Evolutionary conservation across 2,113 vertebrate species (phyloP).

Genomic region (Acrocephalus kingi): DNA sequence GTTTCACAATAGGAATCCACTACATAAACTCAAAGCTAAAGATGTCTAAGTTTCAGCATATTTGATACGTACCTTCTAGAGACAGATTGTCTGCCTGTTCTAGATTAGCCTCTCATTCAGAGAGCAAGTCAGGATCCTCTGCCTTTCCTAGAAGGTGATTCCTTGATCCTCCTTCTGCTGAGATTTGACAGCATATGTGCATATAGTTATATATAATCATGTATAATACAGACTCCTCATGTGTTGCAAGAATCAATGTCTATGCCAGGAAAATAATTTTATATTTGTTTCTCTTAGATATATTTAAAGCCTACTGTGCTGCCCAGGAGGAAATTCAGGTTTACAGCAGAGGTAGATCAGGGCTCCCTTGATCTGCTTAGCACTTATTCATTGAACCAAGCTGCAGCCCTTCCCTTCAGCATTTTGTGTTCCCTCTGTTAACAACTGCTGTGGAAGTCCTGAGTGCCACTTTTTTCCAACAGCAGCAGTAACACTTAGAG

Average conservation of each 20-base stretch:
- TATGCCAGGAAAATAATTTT: not conserved
- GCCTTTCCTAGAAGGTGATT: slow-evolving; percentile 30
- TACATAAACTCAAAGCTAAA: not conserved
- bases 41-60: not conserved
- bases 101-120: not conserved
- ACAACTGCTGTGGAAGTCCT: not conserved
- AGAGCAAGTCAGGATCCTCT: not conserved
- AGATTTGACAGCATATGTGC: not conserved
- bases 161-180: slow-evolving; percentile 31
- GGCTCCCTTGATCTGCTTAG: not conserved
- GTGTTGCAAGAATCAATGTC: not conserved
- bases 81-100: not conserved
- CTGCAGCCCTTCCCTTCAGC: not conserved
- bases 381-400: not conserved
- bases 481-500: not conserved
- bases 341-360: not conserved
- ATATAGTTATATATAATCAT: not conserved
- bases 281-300: not conserved
- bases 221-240: not conserved
- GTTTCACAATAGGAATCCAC: not conserved
- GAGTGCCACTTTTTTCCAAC: not conserved
- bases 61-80: not conserved
- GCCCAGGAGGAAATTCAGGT: not conserved
- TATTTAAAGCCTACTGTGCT: not conserved
- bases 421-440: not conserved